Evolutionary conservation across 2,113 vertebrate genomes (phyloP).

Genomic region (Clarias macrocephalus): DNA sequence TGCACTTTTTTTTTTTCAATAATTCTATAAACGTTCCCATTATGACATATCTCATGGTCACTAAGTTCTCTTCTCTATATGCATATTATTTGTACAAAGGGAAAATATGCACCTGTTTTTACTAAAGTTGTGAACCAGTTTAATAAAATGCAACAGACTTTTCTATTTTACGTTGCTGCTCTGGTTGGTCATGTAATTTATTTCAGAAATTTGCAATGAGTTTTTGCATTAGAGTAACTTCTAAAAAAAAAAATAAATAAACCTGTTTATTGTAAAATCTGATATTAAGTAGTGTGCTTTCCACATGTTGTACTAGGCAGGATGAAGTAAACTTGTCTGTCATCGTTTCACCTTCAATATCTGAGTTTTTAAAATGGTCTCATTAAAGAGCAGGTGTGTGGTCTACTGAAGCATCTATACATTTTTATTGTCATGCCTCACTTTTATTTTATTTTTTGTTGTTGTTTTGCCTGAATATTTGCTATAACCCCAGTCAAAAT

Average conservation of each 20-base stretch:
- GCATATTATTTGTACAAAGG: constrained; percentile 55
- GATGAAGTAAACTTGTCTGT: not conserved
- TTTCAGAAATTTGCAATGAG: constrained; percentile 34
- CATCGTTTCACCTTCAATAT: constrained; percentile 17
- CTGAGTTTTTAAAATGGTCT: constrained; percentile 3
- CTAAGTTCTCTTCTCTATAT: constrained; percentile 44
- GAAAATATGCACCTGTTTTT: constrained; percentile 56
- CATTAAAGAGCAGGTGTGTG: constrained; percentile 10
- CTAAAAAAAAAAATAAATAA: constrained; percentile 7
- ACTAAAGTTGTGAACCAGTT: constrained; percentile 54
- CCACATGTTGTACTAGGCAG: constrained; percentile 12
- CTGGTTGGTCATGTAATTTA: constrained; percentile 50
- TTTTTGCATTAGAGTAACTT: constrained; percentile 32
- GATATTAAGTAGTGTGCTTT: constrained; percentile 44
- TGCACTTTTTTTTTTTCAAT: not conserved
- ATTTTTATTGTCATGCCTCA: not conserved
- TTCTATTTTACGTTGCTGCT: constrained; percentile 51
- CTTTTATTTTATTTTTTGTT: not conserved
- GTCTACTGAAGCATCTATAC: constrained; percentile 15
- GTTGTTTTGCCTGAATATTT: not conserved
- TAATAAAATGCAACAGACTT: constrained; percentile 50
- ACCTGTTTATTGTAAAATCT: constrained; percentile 37
- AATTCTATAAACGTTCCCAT: constrained; percentile 9
- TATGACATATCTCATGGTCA: not conserved
- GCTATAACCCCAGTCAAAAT: not conserved